Conservation (phyloP, 2,113 vertebrate genomes). For the Xerus inauris region DNA sequence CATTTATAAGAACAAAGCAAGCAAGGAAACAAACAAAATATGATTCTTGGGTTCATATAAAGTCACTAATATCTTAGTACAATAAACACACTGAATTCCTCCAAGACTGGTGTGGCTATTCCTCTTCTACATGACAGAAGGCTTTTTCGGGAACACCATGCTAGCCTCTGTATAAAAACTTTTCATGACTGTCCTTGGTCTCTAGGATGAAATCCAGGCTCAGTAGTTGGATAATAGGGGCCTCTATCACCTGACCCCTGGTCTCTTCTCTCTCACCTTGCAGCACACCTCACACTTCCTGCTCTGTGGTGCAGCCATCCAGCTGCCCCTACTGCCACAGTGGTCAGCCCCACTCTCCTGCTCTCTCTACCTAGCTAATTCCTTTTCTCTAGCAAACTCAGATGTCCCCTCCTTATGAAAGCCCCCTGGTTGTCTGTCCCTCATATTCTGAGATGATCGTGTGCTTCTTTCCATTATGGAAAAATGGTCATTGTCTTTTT, state of each 20-base stretch:
- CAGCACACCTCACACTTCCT: too few relatives aligned
- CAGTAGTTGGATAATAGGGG: not conserved
- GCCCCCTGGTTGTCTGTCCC: not conserved
- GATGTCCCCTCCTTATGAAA: rapidly evolving
- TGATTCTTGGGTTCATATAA: not conserved
- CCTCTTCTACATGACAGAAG: not conserved
- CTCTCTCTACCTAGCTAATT: not conserved
- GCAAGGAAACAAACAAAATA: constrained; percentile 22
- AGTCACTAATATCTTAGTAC: not conserved
- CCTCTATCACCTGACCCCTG: not conserved
- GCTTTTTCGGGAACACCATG: not conserved
- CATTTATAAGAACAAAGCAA: not conserved
- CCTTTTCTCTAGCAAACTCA: not conserved
- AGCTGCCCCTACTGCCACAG: not conserved
- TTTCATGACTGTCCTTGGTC: not conserved
- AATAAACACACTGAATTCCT: not conserved
- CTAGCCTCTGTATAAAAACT: not conserved
- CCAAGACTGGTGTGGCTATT: not conserved
- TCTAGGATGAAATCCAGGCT: not conserved
- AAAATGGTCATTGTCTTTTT: not conserved
- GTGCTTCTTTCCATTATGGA: not conserved
- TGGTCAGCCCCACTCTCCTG: not conserved
- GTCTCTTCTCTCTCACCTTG: not conserved
- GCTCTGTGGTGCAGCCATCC: too few relatives aligned
- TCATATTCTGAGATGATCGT: not conserved